Base-by-base conservation (phyloP, 2,888 invertebrate genomes). In the Amblyjoppa fuscipennis region DNA sequence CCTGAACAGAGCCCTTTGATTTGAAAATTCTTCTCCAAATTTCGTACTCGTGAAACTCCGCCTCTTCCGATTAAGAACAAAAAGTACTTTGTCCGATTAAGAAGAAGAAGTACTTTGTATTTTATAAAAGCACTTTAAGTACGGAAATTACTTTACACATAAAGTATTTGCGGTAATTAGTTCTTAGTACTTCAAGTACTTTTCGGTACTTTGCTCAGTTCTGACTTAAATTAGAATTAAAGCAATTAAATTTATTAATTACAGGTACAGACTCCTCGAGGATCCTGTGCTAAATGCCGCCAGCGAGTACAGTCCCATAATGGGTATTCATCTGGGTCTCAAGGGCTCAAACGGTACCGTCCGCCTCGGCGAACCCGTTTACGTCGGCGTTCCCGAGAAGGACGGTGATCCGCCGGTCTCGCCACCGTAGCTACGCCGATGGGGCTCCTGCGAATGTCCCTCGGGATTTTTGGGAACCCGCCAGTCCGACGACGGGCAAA, bases 321-420 rank as follows among this genome's bases (percentile, higher is more conserved):
- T 96, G 93, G 96, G 96, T 7, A 91, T 95, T 49, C 95, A 96
- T 88, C 87, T 95, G 86, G 96, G 95, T 1, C 76, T 95, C 0
- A 94, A 95, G 20, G 90, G 91, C 13, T 41, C 91, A 6, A 85
- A 90, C 1, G 95, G 95, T 1, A 90, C 74, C 6, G 92, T 96
- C 0, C 94, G 93, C 71, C 87, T 94, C 3, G 95, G 95, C 4
- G 96, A 96, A 90, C 87, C 94, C 0, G 92, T 96, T 83, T 96
- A 95, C 91, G 94, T 95, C 0, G 94, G 94, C 49, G 92, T 94
- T 41, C 69, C 91, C 0, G 91, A 93, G 0, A 61, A 74, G 0
- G 90, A 91, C 6, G 84, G 85, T 0, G 53, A 45, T 16, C 77
- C 88, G 1, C 31, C 89, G 61, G 51, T 84, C 28, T 89, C 92